Evolutionary conservation across 2,888 invertebrate genomes (phyloP).

Genomic region (Himalopsyche japonica): DNA sequence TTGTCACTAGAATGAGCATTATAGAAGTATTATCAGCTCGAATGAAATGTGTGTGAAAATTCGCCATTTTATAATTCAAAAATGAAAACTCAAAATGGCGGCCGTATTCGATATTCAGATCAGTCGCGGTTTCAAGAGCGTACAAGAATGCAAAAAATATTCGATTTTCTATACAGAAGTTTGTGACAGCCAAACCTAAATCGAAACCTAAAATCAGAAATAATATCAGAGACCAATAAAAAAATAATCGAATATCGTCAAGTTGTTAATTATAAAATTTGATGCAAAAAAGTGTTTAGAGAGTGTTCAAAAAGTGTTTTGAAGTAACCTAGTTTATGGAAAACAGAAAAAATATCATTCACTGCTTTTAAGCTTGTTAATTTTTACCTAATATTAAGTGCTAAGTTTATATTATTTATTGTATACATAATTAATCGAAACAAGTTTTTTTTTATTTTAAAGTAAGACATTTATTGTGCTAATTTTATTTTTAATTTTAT

Average conservation of each 20-base stretch:
- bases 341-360: background rate
- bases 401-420: background rate
- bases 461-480: background rate
- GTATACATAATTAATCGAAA: background rate
- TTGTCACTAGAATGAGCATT: background rate
- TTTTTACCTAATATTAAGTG: background rate
- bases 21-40: background rate
- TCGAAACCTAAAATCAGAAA: background rate
- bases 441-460: too few relatives aligned
- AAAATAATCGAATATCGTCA: background rate
- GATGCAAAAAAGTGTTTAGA: background rate
- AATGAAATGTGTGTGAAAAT: background rate
- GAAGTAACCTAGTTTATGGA: background rate
- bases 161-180: background rate
- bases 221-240: too few relatives aligned
- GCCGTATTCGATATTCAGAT: background rate
- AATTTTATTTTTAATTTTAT: background rate
- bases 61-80: background rate
- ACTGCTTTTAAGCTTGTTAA: background rate
- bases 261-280: background rate
- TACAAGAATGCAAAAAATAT: background rate
- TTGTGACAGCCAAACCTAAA: background rate
- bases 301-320: too few relatives aligned
- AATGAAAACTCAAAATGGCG: background rate
- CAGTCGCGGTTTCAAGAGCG: background rate